Percentiles rank a stretch among this genome's conserved stretches.
Conservation (phyloP, 92 coral and sea anemone genomes). For the Parazoanthus atlanticus region DNA sequence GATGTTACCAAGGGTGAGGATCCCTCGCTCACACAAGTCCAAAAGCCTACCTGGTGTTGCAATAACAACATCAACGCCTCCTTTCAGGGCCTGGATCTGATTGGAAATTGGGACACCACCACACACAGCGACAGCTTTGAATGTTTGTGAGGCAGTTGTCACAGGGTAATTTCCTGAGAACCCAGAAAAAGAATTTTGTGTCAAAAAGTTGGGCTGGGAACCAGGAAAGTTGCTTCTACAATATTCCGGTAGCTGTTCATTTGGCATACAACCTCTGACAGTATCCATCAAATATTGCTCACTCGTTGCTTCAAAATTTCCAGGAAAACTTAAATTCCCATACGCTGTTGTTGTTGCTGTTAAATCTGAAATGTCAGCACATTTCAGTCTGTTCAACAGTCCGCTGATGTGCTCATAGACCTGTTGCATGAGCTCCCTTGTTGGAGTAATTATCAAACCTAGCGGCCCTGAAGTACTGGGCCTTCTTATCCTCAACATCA, state of each 20-base stretch:
- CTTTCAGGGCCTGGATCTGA: slow-evolving; percentile 70
- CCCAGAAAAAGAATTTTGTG: not conserved
- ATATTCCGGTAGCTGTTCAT: not conserved
- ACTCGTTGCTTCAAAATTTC: not conserved
- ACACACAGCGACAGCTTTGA: slow-evolving; percentile 77
- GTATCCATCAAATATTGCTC: not conserved
- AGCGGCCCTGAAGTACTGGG: slow-evolving; percentile 82
- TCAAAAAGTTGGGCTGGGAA: not conserved
- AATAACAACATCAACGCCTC: slow-evolving; percentile 85
- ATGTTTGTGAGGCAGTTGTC: not conserved
- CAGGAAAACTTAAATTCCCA: not conserved
- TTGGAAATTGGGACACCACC: slow-evolving; percentile 88
- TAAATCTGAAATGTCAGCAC: not conserved
- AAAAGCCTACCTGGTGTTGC: slow-evolving; percentile 94
- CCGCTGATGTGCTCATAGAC: slow-evolving; percentile 66
- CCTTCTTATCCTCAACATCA: slow-evolving; percentile 73
- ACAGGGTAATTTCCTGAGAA: not conserved
- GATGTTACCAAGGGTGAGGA: too few relatives aligned
- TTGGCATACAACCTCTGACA: not conserved
- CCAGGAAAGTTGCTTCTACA: not conserved
- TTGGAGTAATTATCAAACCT: slow-evolving; percentile 87
- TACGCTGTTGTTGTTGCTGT: slow-evolving; percentile 9
- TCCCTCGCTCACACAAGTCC: slow-evolving; percentile 92
- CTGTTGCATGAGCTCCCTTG: slow-evolving; percentile 97
- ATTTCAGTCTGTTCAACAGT: slow-evolving; percentile 49